Evolutionary conservation across 2,888 invertebrate species (phyloP).

Genomic region (Rhabditoides inermis): DNA sequence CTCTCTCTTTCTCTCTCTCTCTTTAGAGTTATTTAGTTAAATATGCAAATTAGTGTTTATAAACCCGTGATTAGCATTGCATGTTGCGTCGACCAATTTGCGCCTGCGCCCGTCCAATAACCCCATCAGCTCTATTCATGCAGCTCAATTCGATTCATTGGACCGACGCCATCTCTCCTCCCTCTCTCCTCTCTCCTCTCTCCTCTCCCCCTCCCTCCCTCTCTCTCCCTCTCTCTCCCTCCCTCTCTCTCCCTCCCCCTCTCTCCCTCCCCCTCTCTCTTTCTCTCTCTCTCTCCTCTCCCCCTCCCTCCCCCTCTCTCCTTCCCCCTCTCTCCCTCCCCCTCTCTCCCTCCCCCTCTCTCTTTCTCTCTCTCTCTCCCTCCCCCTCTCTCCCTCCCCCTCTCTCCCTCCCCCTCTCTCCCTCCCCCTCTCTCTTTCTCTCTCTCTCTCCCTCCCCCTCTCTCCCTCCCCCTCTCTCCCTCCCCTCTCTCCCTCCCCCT

Average conservation of each 20-base stretch:
- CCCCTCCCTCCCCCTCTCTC: background rate
- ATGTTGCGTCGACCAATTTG: too few relatives aligned
- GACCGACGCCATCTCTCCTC: too few relatives aligned
- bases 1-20: background rate
- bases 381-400: slow-evolving; percentile 8
- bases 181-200: too few relatives aligned
- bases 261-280: slow-evolving; percentile 4
- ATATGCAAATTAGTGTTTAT: too few relatives aligned
- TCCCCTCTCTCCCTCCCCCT: slow-evolving; percentile 1
- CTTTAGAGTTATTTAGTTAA: too few relatives aligned
- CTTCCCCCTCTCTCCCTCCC: background rate
- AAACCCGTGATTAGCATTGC: too few relatives aligned
- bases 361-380: slow-evolving; percentile 9
- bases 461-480: background rate
- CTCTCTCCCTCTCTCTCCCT: slow-evolving; percentile 6
- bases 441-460: background rate
- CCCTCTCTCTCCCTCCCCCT: slow-evolving; percentile 7
- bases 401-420: background rate
- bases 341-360: slow-evolving; percentile 4
- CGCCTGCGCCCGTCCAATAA: too few relatives aligned
- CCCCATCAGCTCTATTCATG: too few relatives aligned
- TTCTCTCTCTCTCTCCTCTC: background rate
- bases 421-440: background rate
- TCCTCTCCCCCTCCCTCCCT: too few relatives aligned
- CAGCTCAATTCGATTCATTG: too few relatives aligned